Evolutionary conservation across 2,888 invertebrate species (phyloP).

Genomic region (Cephus rjabovi): DNA sequence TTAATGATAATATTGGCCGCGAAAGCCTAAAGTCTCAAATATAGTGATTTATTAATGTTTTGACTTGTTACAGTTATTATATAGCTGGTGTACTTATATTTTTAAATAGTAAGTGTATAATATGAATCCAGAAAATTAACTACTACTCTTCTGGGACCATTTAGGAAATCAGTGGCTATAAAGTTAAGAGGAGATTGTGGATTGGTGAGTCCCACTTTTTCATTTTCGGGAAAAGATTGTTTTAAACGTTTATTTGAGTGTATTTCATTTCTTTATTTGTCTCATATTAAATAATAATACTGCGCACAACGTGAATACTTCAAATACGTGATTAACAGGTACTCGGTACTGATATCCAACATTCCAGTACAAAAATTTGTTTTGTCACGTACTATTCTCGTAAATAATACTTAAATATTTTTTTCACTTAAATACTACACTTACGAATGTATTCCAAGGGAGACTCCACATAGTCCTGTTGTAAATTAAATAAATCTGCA

Average conservation of each 20-base stretch:
- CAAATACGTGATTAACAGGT: not conserved
- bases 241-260: not conserved
- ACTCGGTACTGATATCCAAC: not conserved
- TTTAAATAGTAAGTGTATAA: not conserved
- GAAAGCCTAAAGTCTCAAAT: too few relatives aligned
- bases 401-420: not conserved
- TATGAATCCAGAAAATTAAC: not conserved
- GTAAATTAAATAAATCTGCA: constrained; percentile 80
- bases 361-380: not conserved
- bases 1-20: too few relatives aligned
- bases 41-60: too few relatives aligned
- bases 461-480: constrained; percentile 86
- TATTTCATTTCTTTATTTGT: not conserved
- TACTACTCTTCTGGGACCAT: not conserved
- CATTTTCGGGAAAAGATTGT: not conserved
- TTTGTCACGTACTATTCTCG: not conserved
- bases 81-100: too few relatives aligned
- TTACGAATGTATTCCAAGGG: constrained; percentile 90
- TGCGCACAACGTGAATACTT: not conserved
- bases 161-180: not conserved
- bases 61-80: too few relatives aligned
- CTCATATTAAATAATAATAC: not conserved
- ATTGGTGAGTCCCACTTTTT: not conserved
- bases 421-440: constrained; percentile 12
- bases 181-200: not conserved